These are phyloP conservation scores for Drosophila emarginata DNA, from an alignment of 2,888 invertebrate species.

Conservation along the genomic window DNA sequence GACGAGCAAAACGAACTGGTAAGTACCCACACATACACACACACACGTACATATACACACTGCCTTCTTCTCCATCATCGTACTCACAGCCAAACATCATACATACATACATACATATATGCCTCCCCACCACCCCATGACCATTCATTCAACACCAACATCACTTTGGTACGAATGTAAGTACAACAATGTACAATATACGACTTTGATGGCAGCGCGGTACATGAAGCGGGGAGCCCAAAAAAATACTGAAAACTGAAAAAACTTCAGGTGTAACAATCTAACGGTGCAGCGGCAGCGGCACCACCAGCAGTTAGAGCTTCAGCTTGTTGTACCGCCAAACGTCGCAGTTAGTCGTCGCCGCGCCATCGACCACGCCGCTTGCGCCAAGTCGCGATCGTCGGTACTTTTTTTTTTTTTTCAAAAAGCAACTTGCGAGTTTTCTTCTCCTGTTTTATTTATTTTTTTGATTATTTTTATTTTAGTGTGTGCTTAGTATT, in stretches of 20 bases:
- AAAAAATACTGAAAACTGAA: constrained; percentile 6
- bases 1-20: constrained; percentile 71
- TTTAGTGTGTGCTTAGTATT: no score
- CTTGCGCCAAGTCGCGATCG: constrained; percentile 33
- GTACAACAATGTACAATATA: constrained; percentile 41
- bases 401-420: constrained; percentile 5
- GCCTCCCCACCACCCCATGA: background rate
- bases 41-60: background rate
- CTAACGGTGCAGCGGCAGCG: constrained; percentile 70
- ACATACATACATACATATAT: background rate
- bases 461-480: background rate
- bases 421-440: no score
- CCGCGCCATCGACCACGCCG: constrained; percentile 67
- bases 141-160: constrained; percentile 13
- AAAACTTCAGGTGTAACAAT: constrained; percentile 73
- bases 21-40: constrained; percentile 37
- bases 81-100: background rate
- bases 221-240: background rate
- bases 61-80: background rate
- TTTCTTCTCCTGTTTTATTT: constrained; percentile 2
- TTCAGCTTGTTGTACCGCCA: constrained; percentile 1
- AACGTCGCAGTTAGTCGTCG: constrained; percentile 55
- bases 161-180: constrained; percentile 17
- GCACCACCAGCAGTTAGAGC: constrained; percentile 28
- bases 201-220: constrained; percentile 6